Evolutionary conservation across 2,113 vertebrate species (phyloP).

Genomic region (Ctenomys sociabilis): DNA sequence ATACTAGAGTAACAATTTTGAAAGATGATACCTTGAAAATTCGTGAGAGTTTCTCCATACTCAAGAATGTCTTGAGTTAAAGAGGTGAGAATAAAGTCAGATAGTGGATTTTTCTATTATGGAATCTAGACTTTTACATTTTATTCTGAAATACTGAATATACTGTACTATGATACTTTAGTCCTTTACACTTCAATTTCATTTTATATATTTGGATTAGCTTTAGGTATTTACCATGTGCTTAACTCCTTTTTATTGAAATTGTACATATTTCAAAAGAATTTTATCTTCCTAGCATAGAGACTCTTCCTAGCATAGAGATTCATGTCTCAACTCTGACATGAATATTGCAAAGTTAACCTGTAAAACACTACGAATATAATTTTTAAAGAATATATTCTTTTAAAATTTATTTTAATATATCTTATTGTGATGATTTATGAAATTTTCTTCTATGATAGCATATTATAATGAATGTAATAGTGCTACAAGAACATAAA

Average conservation of each 20-base stretch:
- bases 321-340: background rate
- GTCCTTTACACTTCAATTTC: background rate
- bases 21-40: background rate
- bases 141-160: slow-evolving; percentile 9
- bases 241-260: slow-evolving; percentile 65
- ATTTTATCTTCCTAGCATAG: slow-evolving; percentile 17
- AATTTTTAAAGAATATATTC: background rate
- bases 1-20: background rate
- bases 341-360: slow-evolving; percentile 54
- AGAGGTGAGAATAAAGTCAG: background rate
- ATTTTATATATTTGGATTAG: slow-evolving; percentile 42
- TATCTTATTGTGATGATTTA: slow-evolving; percentile 31
- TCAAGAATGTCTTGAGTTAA: background rate
- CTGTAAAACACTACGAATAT: slow-evolving; percentile 11
- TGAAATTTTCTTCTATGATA: slow-evolving; percentile 52
- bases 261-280: background rate
- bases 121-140: slow-evolving; percentile 25
- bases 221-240: background rate
- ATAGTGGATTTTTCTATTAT: background rate
- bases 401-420: slow-evolving; percentile 53
- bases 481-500: slow-evolving; percentile 50
- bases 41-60: background rate
- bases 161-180: background rate
- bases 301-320: background rate
- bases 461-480: slow-evolving; percentile 63